A percentile compares a stretch with the other conserved stretches of the same genome.
These are phyloP conservation scores for Ophion ellenae DNA, from an alignment of 2,888 invertebrate species.

Conservation along the genomic window DNA sequence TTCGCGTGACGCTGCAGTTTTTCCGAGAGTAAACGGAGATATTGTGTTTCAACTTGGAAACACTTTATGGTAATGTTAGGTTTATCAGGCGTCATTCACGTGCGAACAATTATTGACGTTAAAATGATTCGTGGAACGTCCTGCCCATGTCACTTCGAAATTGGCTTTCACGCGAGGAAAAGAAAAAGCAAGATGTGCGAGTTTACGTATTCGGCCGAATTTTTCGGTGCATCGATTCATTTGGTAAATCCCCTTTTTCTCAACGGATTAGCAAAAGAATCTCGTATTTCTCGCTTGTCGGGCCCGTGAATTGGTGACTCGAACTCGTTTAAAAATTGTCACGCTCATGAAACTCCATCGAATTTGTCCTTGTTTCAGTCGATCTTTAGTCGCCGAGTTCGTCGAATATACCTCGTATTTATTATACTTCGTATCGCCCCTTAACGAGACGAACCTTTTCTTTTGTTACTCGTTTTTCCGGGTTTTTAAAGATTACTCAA, in stretches of 20 bases:
- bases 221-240: neutral
- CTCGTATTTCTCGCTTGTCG: neutral
- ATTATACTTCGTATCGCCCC: neutral
- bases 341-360: neutral
- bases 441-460: constrained; percentile 1
- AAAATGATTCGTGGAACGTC: neutral
- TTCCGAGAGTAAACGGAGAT: constrained; percentile 28
- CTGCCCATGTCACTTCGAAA: neutral
- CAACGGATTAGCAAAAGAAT: neutral
- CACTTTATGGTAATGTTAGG: constrained; percentile 41
- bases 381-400: neutral
- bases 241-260: neutral
- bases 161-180: too few species aligned
- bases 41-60: constrained; percentile 39
- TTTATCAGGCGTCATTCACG: constrained; percentile 48
- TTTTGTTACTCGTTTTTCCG: constrained; percentile 17
- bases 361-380: neutral
- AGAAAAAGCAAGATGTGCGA: too few species aligned
- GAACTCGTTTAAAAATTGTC: neutral
- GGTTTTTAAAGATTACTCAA: neutral
- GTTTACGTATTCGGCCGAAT: neutral
- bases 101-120: constrained; percentile 40
- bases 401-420: neutral
- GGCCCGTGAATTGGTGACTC: neutral
- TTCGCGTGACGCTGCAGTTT: constrained; percentile 8